phyloP scores from a whole-genome alignment of 2,888 invertebrate genomes.

The Ichneumoninae sp. region DNA sequence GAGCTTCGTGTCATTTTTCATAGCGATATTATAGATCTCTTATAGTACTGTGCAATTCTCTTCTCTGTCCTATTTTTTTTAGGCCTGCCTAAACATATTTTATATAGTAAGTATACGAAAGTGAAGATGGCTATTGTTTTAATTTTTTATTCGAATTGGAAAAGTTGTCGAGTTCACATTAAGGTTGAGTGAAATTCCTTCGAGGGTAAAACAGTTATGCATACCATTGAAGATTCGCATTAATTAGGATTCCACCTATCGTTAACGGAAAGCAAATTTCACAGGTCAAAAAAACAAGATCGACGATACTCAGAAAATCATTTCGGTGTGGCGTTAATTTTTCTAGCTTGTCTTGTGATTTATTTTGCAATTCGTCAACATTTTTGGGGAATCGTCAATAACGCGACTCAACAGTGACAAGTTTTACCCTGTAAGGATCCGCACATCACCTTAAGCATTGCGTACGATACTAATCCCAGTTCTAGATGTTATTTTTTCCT shows the following conservation, averaged over 20 bases:
- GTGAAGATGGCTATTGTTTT: conserved; percentile 39
- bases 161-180: background rate
- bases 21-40: conserved; percentile 46
- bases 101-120: conserved; percentile 81
- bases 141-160: background rate
- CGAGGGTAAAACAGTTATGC: background rate
- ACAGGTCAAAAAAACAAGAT: background rate
- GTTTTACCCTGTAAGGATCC: background rate
- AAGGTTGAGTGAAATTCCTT: background rate
- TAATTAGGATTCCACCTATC: background rate
- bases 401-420: background rate
- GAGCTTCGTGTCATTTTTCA: conserved; percentile 36
- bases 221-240: background rate
- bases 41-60: conserved; percentile 70
- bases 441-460: background rate
- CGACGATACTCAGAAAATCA: background rate
- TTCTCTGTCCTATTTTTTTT: conserved; percentile 80
- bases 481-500: conserved; percentile 17
- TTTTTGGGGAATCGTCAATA: background rate
- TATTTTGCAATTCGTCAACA: background rate
- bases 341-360: background rate
- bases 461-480: conserved; percentile 27
- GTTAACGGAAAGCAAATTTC: background rate
- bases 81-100: conserved; percentile 83
- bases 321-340: background rate